These are phyloP conservation scores for Tortricodes alternella DNA, from an alignment of 2,888 invertebrate genomes.

Conservation along the genomic window DNA sequence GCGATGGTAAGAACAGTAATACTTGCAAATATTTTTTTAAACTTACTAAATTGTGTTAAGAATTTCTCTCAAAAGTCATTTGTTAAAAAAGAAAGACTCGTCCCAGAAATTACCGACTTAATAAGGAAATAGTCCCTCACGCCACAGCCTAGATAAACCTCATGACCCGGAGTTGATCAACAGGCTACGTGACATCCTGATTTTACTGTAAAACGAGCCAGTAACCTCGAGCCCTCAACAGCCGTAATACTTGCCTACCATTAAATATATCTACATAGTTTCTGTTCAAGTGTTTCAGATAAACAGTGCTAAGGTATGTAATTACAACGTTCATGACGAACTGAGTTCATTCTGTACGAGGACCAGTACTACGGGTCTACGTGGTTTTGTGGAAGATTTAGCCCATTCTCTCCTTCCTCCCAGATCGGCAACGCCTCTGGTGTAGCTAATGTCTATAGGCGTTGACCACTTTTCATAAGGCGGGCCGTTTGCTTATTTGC, in stretches of 20 bases:
- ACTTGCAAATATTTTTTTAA: no score
- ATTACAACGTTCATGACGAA: constrained; percentile 3
- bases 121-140: background rate
- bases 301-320: constrained; percentile 8
- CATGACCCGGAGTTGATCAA: constrained; percentile 15
- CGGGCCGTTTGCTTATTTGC: no score
- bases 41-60: no score
- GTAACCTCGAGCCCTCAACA: background rate
- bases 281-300: constrained; percentile 3
- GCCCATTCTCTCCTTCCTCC: no score
- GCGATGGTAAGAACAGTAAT: no score
- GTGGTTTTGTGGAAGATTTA: background rate
- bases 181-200: constrained; percentile 14
- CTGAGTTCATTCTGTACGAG: constrained; percentile 3
- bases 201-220: constrained; percentile 7
- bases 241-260: background rate
- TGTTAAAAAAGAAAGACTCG: no score
- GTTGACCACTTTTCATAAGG: no score
- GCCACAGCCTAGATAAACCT: constrained; percentile 9
- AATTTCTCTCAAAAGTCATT: no score
- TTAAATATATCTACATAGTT: constrained; percentile 1
- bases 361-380: background rate
- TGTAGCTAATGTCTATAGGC: no score
- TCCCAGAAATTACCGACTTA: no score
- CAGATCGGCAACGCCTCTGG: no score